These are phyloP conservation scores for Pimpla rufipes DNA, from an alignment of 2,888 invertebrate genomes.

Conservation along the genomic window DNA sequence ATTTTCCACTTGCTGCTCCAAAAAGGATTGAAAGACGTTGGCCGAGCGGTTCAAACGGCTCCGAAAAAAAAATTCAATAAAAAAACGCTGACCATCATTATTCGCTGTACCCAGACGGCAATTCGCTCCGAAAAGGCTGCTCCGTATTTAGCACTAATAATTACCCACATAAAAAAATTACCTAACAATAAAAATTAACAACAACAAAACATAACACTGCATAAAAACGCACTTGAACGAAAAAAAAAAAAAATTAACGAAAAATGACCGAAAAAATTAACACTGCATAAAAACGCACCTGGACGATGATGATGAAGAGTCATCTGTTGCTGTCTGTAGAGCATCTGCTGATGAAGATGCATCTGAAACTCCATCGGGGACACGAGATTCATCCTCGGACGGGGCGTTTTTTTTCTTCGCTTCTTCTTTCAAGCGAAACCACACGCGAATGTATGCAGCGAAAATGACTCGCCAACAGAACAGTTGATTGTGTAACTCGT, in stretches of 20 bases:
- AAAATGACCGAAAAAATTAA: background rate
- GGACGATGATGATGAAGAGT: slow-evolving; percentile 71
- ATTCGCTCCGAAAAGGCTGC: too few species aligned
- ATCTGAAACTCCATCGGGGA: slow-evolving; percentile 73
- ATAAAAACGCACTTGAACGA: slow-evolving; percentile 28
- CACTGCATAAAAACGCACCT: slow-evolving; percentile 51
- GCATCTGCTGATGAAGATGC: slow-evolving; percentile 75
- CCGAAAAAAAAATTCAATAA: too few species aligned
- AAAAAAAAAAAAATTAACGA: background rate
- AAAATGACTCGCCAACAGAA: background rate
- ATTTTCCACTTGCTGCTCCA: too few species aligned
- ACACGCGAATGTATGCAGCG: background rate
- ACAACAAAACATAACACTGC: background rate
- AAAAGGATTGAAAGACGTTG: too few species aligned
- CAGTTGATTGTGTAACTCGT: too few species aligned
- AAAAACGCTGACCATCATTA: too few species aligned
- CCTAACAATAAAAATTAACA: background rate
- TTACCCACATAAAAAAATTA: background rate
- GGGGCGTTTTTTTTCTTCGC: background rate
- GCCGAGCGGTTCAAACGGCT: too few species aligned
- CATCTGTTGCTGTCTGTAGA: slow-evolving; percentile 75
- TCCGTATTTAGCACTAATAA: background rate
- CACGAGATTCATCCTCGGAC: slow-evolving; percentile 72
- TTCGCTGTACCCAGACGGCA: too few species aligned
- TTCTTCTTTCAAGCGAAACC: background rate